phyloP scores from a whole-genome alignment of 1,140 invertebrate species.

The Platyscapa corneri region DNA sequence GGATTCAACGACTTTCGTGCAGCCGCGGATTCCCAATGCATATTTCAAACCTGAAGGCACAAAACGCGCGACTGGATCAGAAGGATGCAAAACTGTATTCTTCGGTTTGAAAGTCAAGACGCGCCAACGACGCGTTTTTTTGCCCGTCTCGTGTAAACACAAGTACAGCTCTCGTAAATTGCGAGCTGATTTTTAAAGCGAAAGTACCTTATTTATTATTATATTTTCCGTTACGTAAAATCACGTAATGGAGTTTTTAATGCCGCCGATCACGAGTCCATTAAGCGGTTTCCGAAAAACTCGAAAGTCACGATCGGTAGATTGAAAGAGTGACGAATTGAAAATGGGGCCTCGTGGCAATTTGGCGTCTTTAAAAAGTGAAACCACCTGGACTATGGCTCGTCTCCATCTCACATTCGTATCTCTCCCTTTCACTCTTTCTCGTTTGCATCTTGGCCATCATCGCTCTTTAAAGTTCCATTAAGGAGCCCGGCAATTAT shows the following conservation, averaged over 20 bases:
- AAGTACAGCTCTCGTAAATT: too few relatives aligned
- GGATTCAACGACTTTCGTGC: too few relatives aligned
- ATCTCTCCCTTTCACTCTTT: neutral
- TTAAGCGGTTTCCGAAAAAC: constrained; percentile 10
- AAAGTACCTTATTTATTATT: too few relatives aligned
- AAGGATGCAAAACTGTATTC: too few relatives aligned
- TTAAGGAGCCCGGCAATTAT: constrained; percentile 62
- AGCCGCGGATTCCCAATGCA: too few relatives aligned
- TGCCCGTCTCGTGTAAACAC: too few relatives aligned
- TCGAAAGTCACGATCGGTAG: neutral
- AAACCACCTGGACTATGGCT: constrained; percentile 61
- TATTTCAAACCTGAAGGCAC: too few relatives aligned
- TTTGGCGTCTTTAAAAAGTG: constrained; percentile 62
- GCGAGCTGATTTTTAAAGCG: too few relatives aligned
- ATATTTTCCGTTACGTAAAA: too few relatives aligned
- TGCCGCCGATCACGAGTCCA: neutral
- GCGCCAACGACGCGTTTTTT: too few relatives aligned
- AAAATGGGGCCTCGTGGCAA: constrained; percentile 46
- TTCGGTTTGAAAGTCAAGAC: too few relatives aligned
- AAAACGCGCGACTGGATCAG: too few relatives aligned
- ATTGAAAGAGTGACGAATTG: constrained; percentile 39
- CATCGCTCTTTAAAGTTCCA: constrained; percentile 55
- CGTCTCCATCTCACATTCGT: neutral
- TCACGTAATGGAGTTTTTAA: neutral
- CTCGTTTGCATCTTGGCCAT: neutral